Base-by-base conservation (phyloP, 92 coral and sea anemone species). In the Actinernus sp. region DNA sequence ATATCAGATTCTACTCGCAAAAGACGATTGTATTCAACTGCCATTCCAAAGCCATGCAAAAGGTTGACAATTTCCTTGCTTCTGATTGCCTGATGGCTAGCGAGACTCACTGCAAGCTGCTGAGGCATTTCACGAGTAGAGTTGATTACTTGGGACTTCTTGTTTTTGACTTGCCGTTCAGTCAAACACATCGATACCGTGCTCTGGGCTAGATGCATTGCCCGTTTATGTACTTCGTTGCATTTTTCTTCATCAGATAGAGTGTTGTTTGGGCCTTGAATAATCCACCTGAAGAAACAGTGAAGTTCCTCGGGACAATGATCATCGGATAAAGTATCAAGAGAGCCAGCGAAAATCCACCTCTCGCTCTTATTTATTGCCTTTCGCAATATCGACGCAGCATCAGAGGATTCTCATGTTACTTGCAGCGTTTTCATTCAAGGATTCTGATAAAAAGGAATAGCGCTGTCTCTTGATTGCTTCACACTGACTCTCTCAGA, bases 21-120 rank as follows among this genome's bases (percentile, higher is more conserved):
- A 13, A 75, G 3, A 17, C 82, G 31, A 69, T 83, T 74, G 27
- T 83, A 83, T 31, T 73, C 89, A 14, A 83, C 79, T 8, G 79
- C 60, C 73, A 83, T 34, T 18, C 84, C 82, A 75, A 83, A 83
- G 8, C 89, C 89, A 47, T 54, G 55, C 2, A 74, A 25, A n/a
- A 82, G 4, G 37, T 49, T 74, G 23, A 81, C 50, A 8, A 55
- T 31, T 29, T 58, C 78, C 41, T 71, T 71, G 68, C 68, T 41
- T 14, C 82, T 34, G 16, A 50, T 50, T 29, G 82, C 51, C 50
- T 74, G 82, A 49, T 61, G 81, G 0, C 46, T 31, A 18, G 84
- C 76, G 5, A 78, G 41, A 26, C 85, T 78, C 30, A 58, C 22
- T 10, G 85, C 85, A 7, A 78, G 59, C 48, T 78, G 85, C 40